Evolutionary conservation across 2,888 invertebrate species (phyloP).

Genomic region (Meteorus cinctellus): DNA sequence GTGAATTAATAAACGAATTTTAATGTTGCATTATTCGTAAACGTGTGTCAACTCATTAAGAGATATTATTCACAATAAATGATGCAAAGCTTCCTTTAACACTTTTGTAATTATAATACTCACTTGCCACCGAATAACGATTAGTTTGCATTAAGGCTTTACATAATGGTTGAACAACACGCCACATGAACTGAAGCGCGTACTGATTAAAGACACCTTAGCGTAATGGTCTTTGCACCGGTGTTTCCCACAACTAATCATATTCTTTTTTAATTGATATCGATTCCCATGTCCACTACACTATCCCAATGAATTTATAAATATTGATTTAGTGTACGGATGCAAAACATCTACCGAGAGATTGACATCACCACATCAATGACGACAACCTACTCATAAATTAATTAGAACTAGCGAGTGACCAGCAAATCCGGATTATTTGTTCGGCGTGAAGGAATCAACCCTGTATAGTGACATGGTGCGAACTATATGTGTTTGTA

Average conservation of each 20-base stretch:
- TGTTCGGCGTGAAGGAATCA: not conserved
- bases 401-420: conserved; percentile 59
- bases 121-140: conserved; percentile 55
- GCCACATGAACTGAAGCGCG: conserved; percentile 53
- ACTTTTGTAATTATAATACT: conserved; percentile 58
- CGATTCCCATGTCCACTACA: not conserved
- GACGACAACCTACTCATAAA: conserved; percentile 24
- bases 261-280: not conserved
- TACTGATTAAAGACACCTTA: conserved; percentile 56
- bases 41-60: not conserved
- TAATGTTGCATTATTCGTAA: not conserved
- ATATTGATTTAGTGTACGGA: not conserved
- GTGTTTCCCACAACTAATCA: conserved; percentile 36
- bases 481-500: conserved; percentile 15
- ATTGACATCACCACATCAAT: not conserved
- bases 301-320: not conserved
- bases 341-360: not conserved
- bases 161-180: conserved; percentile 58
- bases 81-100: conserved; percentile 57
- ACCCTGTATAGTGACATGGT: conserved; percentile 10
- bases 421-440: conserved; percentile 42
- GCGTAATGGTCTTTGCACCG: conserved; percentile 51
- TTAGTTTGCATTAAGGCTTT: conserved; percentile 58
- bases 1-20: not conserved
- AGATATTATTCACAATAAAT: conserved; percentile 35